These are phyloP conservation scores for Bursaphelenchus okinawaensis DNA, from an alignment of 2,888 invertebrate species.

Conservation along the genomic window DNA sequence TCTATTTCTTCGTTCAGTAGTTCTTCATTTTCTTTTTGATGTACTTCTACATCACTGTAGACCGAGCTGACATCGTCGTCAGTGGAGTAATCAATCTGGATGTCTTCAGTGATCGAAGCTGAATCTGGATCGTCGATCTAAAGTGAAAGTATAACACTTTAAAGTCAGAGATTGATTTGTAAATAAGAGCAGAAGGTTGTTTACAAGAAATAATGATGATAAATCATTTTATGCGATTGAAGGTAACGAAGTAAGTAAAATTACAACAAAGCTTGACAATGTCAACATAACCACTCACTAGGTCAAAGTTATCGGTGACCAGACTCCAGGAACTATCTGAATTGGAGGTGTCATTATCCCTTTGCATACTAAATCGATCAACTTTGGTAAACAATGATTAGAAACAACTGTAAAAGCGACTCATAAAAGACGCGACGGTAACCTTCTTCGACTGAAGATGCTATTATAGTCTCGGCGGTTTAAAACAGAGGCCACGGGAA, in stretches of 20 bases:
- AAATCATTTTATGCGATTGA: too few relatives aligned
- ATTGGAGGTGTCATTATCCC: constrained; percentile 15
- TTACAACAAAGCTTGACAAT: too few relatives aligned
- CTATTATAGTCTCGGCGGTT: neutral
- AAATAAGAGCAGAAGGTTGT: too few relatives aligned
- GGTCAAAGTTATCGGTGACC: constrained; percentile 18
- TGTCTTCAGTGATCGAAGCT: constrained; percentile 4
- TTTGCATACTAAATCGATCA: constrained; percentile 15
- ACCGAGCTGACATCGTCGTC: constrained; percentile 2
- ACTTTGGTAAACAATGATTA: too few relatives aligned
- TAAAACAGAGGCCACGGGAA: neutral
- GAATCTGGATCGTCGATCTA: constrained; percentile 7
- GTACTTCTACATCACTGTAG: neutral
- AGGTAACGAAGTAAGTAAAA: too few relatives aligned
- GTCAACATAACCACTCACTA: neutral
- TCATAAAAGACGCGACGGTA: neutral
- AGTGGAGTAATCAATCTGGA: neutral
- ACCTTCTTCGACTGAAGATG: neutral
- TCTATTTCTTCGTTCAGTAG: neutral
- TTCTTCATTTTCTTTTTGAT: neutral
- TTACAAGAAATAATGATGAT: too few relatives aligned
- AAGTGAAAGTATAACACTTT: too few relatives aligned
- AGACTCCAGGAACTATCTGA: constrained; percentile 24
- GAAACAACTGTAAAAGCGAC: neutral
- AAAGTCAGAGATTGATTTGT: too few relatives aligned